Conservation (phyloP, 2,888 invertebrate species). For the Ceriagrion tenellum region DNA sequence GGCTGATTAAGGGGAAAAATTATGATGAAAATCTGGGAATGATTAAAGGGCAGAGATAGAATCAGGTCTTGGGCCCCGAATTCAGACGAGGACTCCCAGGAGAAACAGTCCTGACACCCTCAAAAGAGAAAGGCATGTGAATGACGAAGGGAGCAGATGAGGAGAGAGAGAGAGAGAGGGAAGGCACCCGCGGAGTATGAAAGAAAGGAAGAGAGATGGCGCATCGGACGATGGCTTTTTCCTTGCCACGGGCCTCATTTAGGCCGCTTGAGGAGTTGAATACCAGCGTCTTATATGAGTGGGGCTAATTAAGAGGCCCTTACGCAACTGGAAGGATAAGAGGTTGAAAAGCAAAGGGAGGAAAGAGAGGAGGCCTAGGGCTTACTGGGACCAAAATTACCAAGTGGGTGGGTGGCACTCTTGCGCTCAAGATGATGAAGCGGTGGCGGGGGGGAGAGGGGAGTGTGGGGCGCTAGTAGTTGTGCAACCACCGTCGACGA, state of each 20-base stretch:
- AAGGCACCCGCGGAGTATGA: background rate
- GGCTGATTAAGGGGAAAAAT: no score
- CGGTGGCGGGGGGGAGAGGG: background rate
- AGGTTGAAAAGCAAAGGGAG: background rate
- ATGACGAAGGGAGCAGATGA: no score
- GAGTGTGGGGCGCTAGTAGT: background rate
- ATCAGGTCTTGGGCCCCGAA: no score
- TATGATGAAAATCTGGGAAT: no score
- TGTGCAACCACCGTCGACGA: background rate
- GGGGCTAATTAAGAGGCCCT: constrained; percentile 12
- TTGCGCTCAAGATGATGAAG: background rate
- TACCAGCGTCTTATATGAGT: background rate
- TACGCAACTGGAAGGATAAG: background rate
- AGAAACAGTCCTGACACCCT: no score
- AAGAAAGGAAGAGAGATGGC: background rate
- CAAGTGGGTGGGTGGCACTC: background rate
- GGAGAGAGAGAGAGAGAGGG: no score
- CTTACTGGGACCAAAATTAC: background rate
- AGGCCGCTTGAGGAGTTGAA: background rate
- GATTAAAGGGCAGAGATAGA: no score
- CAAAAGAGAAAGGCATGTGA: no score
- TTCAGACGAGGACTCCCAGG: no score
- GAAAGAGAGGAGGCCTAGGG: background rate
- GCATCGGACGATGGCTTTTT: background rate
- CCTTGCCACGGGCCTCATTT: background rate